phyloP scores from a whole-genome alignment of 2,888 invertebrate species.

The Eupithecia insigniata region DNA sequence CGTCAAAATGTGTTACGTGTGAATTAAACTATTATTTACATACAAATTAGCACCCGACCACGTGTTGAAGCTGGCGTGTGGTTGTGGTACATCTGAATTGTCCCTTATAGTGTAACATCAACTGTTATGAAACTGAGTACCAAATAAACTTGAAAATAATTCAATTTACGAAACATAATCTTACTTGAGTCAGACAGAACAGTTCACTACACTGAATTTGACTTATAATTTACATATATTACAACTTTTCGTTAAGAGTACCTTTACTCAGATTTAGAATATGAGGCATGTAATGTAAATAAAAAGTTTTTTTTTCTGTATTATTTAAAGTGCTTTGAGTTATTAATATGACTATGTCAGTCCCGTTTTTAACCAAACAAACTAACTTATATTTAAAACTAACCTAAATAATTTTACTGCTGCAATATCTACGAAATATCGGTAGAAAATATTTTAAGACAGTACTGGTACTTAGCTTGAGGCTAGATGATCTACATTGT shows the following conservation, averaged over 20 bases:
- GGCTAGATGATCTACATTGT: no score
- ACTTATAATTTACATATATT: conserved; percentile 59
- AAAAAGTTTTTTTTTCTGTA: no score
- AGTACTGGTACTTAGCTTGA: no score
- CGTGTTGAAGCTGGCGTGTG: background rate
- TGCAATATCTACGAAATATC: background rate
- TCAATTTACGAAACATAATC: conserved; percentile 58
- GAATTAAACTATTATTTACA: background rate
- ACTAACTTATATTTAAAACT: no score
- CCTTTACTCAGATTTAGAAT: background rate
- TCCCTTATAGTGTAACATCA: conserved; percentile 2
- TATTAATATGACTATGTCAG: no score
- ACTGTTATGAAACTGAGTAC: conserved; percentile 39
- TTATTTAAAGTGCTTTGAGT: no score
- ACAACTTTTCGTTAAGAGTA: conserved; percentile 51
- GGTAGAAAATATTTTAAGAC: no score
- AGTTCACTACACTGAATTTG: conserved; percentile 49
- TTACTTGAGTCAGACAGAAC: conserved; percentile 51
- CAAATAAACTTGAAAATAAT: conserved; percentile 55
- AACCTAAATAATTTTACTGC: no score
- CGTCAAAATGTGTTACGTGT: background rate
- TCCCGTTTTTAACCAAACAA: no score
- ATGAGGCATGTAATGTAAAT: background rate
- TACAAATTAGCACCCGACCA: background rate
- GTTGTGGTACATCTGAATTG: background rate